A percentile compares a stretch with the other conserved stretches of the same genome.
These are phyloP conservation scores for Eupeodes latifasciatus DNA, from an alignment of 2,888 invertebrate genomes.

Conservation along the genomic window DNA sequence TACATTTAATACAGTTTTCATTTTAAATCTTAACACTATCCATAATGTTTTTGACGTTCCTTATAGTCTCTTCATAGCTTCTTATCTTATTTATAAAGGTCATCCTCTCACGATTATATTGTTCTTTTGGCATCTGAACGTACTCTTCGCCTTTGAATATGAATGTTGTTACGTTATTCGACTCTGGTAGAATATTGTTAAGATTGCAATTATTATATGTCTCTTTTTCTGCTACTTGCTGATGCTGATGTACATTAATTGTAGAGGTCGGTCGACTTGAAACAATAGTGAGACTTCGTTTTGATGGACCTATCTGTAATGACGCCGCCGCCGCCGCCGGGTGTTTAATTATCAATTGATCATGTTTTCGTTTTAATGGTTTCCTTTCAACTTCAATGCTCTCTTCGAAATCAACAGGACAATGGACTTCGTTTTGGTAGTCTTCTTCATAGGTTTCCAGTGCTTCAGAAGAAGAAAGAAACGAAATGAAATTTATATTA, in stretches of 20 bases:
- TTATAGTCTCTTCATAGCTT: conserved; percentile 78
- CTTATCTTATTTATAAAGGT: conserved; percentile 77
- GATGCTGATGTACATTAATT: not conserved
- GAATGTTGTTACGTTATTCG: conserved; percentile 79
- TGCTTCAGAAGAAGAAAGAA: conserved; percentile 3
- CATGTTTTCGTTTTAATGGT: conserved; percentile 46
- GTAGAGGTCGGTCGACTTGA: conserved; percentile 50
- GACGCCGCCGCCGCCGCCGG: not conserved
- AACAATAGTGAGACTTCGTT: not conserved
- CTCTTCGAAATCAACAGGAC: conserved; percentile 34
- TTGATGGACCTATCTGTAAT: conserved; percentile 5
- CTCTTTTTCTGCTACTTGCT: not conserved
- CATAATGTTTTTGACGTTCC: conserved; percentile 76
- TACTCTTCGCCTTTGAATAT: conserved; percentile 82
- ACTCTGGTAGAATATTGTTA: conserved; percentile 69
- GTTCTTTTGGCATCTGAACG: conserved; percentile 82
- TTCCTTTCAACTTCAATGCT: not conserved
- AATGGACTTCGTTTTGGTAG: conserved; percentile 1
- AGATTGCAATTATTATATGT: not conserved
- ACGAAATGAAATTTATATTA: not conserved
- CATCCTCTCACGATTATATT: conserved; percentile 80
- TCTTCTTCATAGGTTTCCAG: conserved; percentile 47
- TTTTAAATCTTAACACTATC: conserved; percentile 42
- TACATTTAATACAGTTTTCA: not conserved
- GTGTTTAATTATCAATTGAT: not conserved